Percentiles rank a stretch among this genome's conserved stretches.
Conservation (phyloP, 35 echinoderm and acorn worm genomes). For the Holothuria glaberrima region DNA sequence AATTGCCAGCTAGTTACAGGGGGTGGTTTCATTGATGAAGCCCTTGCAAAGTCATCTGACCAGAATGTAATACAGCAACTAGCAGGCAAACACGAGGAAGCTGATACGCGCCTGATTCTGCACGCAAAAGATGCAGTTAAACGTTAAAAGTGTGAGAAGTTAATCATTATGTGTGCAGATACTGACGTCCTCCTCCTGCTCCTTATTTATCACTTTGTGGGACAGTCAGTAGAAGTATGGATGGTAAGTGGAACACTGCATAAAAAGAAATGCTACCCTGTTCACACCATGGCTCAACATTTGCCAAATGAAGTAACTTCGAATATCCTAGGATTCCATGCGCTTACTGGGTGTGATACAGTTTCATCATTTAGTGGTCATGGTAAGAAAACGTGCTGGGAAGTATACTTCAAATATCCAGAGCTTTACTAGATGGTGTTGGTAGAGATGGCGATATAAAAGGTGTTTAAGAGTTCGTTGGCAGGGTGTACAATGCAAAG, state of each 20-base stretch:
- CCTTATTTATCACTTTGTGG: background rate
- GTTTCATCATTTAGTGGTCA: slow-evolving; percentile 31
- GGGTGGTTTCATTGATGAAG: background rate
- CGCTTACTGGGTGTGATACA: slow-evolving; percentile 32
- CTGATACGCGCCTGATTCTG: background rate
- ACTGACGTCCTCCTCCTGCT: slow-evolving; percentile 18
- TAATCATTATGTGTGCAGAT: slow-evolving; percentile 5
- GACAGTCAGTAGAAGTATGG: background rate
- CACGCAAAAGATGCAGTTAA: background rate
- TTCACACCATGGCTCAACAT: background rate
- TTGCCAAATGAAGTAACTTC: background rate
- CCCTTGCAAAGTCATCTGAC: background rate
- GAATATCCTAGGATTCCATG: slow-evolving; percentile 23
- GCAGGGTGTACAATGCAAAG: background rate
- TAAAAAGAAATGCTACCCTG: background rate
- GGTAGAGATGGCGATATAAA: background rate
- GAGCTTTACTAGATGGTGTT: slow-evolving; percentile 3
- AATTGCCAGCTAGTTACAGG: background rate
- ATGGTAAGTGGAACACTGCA: background rate
- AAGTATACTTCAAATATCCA: background rate
- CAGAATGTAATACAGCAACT: background rate
- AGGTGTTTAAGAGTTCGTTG: background rate
- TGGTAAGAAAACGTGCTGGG: slow-evolving; percentile 2
- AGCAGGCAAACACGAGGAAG: background rate
- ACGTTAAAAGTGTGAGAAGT: background rate